Base-by-base conservation (phyloP, 2,888 invertebrate genomes). In the Tigriopus californicus region DNA sequence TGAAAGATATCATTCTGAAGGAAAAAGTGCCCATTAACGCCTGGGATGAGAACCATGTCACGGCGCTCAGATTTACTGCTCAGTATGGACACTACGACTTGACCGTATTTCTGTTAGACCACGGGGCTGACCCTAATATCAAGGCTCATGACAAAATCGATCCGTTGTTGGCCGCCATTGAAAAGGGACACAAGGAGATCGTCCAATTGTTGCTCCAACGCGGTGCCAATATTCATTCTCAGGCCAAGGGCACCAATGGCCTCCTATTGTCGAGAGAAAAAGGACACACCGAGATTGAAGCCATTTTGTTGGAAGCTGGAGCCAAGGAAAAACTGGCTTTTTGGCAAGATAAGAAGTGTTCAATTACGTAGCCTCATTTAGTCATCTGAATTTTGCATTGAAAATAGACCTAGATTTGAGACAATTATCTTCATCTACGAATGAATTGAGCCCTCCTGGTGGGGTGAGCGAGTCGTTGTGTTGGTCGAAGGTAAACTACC, bases 221-320 rank as follows among this genome's bases (percentile, higher is more conserved):
- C 18, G 54, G 54, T 8, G 54, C 54, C 15, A 11, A 41, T 15
- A 10, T 41, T n/a, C 33, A 54, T 54, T 54, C 54, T n/a, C 40
- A 40, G 47, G 33, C 25, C 15, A 57, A 57, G 46, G 15, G n/a
- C 20, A 57, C 60, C 24, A 61, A 62, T 47, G 24, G 41, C 20
- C 13, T 56, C 12, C 42, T 49, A 11, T 33, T 40, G 15, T 47
- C 49, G 18, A 24, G 62, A 44, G 58, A 61, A 53, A 62, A 58
- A 59, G 61, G 61, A 1, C 63, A 61, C 44, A 22, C 18, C 63
- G 64, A 58, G 46, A 57, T 61, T 24, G 58, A 62, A 49, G 64
- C 64, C 25, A 62, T 61, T 12, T 62, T 62, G 22, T 62, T 61
- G 11, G 64, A 62, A 53, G 61, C 48, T 61, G 51, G 47, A 58